Evolutionary conservation across 2,888 invertebrate species (phyloP).

Genomic region (Hypsopygia costalis): DNA sequence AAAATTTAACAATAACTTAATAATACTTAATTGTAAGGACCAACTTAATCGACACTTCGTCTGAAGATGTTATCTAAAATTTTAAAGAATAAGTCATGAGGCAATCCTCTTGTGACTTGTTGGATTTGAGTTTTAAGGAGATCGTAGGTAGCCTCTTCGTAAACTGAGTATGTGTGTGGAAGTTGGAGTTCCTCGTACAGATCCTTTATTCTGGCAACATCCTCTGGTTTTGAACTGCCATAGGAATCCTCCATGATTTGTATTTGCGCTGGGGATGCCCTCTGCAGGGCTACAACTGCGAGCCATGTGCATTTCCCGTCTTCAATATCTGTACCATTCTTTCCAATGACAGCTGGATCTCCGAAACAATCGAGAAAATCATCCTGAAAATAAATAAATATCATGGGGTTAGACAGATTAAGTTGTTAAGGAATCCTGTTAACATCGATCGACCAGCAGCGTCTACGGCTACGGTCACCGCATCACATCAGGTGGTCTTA

Average conservation of each 20-base stretch:
- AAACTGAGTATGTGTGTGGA: conserved; percentile 87
- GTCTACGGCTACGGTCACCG: no score
- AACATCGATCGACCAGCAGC: no score
- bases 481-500: no score
- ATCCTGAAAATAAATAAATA: conserved; percentile 75
- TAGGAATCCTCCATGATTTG: conserved; percentile 89
- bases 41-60: conserved; percentile 67
- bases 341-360: conserved; percentile 91
- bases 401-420: no score
- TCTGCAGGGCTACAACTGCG: conserved; percentile 92
- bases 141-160: conserved; percentile 92
- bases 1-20: conserved; percentile 5
- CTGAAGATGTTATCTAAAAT: conserved; percentile 90
- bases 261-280: conserved; percentile 85
- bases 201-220: conserved; percentile 85
- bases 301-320: conserved; percentile 99
- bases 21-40: background rate
- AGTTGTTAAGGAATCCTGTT: no score
- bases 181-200: conserved; percentile 89
- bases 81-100: conserved; percentile 90
- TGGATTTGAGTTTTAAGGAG: conserved; percentile 91
- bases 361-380: conserved; percentile 96
- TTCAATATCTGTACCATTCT: conserved; percentile 94
- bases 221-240: conserved; percentile 83
- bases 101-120: conserved; percentile 89